These are phyloP conservation scores for Chaenodraco wilsoni DNA, from an alignment of 2,797 vertebrate species.

Conservation along the genomic window DNA sequence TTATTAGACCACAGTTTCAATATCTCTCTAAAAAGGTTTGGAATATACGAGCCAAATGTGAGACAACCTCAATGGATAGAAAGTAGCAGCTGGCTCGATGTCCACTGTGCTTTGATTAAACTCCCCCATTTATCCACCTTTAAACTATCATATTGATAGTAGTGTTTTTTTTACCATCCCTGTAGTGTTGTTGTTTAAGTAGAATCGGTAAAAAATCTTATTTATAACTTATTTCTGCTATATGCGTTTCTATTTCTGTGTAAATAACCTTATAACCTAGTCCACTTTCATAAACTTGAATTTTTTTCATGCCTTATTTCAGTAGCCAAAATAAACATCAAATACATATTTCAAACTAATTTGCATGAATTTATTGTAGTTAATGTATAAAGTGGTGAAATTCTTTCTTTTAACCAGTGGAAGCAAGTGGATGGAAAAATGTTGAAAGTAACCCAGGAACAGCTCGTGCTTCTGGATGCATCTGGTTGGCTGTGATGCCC, in stretches of 20 bases:
- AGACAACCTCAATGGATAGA: constrained; percentile 2
- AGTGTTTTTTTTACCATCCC: not conserved
- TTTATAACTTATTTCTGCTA: not conserved
- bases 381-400: not conserved
- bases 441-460: not conserved
- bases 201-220: not conserved
- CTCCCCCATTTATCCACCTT: not conserved
- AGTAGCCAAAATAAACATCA: not conserved
- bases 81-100: constrained; percentile 9
- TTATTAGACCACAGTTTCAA: not conserved
- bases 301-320: not conserved
- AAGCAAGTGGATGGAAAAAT: not conserved
- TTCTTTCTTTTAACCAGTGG: not conserved
- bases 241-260: not conserved
- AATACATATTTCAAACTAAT: not conserved
- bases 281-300: not conserved
- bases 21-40: constrained; percentile 2
- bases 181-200: not conserved
- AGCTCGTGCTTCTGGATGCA: not conserved
- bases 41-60: constrained; percentile 6
- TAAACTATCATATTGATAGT: not conserved
- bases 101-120: not conserved
- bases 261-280: not conserved
- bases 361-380: not conserved
- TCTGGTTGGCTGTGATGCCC: not conserved